phyloP scores from a whole-genome alignment of 2,797 vertebrate species.

The Pogonophryne albipinna region DNA sequence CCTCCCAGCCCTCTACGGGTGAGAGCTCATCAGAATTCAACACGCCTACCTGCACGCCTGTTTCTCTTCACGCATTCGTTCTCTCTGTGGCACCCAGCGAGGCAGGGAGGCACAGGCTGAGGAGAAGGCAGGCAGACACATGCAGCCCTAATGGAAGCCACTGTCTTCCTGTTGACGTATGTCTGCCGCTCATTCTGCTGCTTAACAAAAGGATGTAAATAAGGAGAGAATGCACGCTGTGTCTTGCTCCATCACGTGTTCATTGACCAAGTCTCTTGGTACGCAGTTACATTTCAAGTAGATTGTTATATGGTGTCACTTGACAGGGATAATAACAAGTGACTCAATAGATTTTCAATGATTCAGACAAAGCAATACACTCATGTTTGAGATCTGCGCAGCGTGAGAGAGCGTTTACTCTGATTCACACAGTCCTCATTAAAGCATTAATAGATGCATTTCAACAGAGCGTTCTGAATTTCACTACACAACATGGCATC shows the following conservation, averaged over 20 bases:
- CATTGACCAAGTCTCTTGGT: not conserved
- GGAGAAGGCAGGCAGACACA: conserved; percentile 48
- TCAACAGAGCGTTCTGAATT: not conserved
- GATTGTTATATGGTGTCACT: conserved; percentile 22
- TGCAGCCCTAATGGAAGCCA: conserved; percentile 50
- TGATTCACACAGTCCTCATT: conserved; percentile 20
- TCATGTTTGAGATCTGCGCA: conserved; percentile 23
- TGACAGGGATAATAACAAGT: conserved; percentile 29
- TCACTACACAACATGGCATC: not conserved
- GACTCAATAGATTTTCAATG: conserved; percentile 44
- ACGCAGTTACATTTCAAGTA: conserved; percentile 7
- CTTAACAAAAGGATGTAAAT: conserved; percentile 54
- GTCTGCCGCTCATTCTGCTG: conserved; percentile 36
- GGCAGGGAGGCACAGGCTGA: conserved; percentile 28
- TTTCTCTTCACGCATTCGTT: conserved; percentile 56
- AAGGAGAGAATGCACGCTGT: conserved; percentile 15
- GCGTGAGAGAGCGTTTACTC: conserved; percentile 20
- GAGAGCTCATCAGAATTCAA: conserved; percentile 73
- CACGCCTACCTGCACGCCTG: conserved; percentile 56
- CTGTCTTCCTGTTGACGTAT: conserved; percentile 64
- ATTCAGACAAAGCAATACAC: conserved; percentile 27
- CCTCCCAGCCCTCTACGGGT: conserved; percentile 41
- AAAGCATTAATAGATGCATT: not conserved
- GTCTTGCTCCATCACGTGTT: conserved; percentile 24
- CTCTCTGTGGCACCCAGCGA: conserved; percentile 34